Evolutionary conservation across 2,113 vertebrate genomes (phyloP).

Genomic region (Aptenodytes forsteri): DNA sequence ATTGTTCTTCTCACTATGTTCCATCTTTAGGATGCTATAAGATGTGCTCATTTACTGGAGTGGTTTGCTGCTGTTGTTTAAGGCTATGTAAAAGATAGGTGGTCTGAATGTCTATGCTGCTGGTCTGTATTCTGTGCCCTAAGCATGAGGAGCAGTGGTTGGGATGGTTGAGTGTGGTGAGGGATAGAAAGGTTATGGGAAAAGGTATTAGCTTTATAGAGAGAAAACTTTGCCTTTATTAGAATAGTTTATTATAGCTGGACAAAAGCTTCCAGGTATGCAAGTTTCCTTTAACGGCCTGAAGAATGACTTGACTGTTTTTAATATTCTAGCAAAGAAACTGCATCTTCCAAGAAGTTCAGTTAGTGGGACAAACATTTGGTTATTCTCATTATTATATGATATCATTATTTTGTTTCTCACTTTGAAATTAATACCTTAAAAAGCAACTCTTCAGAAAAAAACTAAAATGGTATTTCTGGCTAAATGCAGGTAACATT

Average conservation of each 20-base stretch:
- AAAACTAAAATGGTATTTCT: background rate
- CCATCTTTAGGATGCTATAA: background rate
- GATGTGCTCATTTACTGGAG: background rate
- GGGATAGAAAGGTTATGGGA: background rate
- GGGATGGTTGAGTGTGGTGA: background rate
- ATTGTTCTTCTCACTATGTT: background rate
- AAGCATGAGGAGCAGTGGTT: background rate
- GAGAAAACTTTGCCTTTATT: background rate
- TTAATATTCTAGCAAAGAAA: background rate
- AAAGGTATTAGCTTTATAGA: background rate
- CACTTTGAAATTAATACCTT: background rate
- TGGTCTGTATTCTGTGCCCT: background rate
- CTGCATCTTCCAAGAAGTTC: background rate
- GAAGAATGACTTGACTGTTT: background rate
- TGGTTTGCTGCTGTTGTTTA: background rate
- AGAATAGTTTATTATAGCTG: background rate
- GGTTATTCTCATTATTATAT: background rate
- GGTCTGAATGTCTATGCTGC: background rate
- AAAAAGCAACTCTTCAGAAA: background rate
- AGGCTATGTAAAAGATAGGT: background rate
- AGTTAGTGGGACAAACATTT: background rate
- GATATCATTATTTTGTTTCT: background rate
- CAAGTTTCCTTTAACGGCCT: background rate
- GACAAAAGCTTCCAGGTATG: background rate
- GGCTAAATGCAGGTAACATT: background rate